These are phyloP conservation scores for Bradypodion pumilum DNA, from an alignment of 2,797 vertebrate species.

Conservation along the genomic window DNA sequence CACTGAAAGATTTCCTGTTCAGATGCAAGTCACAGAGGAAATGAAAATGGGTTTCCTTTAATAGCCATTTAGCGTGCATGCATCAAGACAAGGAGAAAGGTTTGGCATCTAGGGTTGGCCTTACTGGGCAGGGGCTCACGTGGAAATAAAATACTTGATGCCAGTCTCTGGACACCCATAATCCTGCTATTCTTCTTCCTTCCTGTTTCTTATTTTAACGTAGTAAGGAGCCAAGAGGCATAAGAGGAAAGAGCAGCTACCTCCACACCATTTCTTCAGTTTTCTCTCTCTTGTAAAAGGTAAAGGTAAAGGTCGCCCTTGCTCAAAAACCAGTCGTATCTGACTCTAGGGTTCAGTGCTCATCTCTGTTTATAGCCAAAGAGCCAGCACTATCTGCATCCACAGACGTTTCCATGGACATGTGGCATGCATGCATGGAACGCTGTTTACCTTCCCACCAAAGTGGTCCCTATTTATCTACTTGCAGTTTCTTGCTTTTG, in stretches of 20 bases:
- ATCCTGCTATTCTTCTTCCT: neutral
- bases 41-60: constrained; percentile 16
- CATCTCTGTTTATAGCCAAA: too few species aligned
- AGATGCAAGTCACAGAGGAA: constrained; percentile 23
- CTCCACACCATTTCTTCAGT: neutral
- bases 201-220: neutral
- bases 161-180: neutral
- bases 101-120: constrained; percentile 34
- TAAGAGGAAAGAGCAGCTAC: neutral
- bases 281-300: too few species aligned
- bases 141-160: neutral
- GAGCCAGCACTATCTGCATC: too few species aligned
- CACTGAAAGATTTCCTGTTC: constrained; percentile 43
- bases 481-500: too few species aligned
- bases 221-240: neutral
- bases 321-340: too few species aligned
- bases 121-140: constrained; percentile 11
- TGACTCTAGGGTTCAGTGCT: too few species aligned
- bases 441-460: too few species aligned
- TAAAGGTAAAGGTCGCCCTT: too few species aligned
- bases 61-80: constrained; percentile 41
- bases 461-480: too few species aligned
- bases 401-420: too few species aligned
- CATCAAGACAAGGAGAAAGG: neutral
- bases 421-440: too few species aligned